phyloP scores from a whole-genome alignment of 2,888 invertebrate genomes.

The Fabriciana adippe region DNA sequence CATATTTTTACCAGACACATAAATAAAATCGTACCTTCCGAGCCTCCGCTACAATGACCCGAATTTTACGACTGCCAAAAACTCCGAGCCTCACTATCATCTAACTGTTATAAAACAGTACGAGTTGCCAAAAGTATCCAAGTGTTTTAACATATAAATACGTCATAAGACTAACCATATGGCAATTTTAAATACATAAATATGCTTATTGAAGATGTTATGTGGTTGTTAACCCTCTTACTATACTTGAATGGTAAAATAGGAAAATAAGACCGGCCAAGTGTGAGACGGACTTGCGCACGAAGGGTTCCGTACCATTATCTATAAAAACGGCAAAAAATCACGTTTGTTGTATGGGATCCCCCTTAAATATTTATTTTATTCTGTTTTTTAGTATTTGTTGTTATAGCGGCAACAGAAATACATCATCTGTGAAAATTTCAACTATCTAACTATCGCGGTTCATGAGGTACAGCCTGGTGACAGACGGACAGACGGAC shows the following conservation, averaged over 20 bases:
- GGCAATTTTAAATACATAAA: background rate
- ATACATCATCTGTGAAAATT: too few species aligned
- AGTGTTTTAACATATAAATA: slow-evolving; percentile 3
- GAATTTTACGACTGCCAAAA: slow-evolving; percentile 12
- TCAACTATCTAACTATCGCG: too few species aligned
- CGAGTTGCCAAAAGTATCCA: slow-evolving; percentile 3
- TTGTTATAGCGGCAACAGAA: too few species aligned
- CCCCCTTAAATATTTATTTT: too few species aligned
- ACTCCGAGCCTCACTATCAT: background rate
- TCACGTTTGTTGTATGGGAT: too few species aligned
- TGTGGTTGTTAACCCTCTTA: background rate
- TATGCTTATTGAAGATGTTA: background rate
- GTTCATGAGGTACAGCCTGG: too few species aligned
- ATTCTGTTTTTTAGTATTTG: too few species aligned
- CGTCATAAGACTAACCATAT: background rate
- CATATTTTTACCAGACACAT: slow-evolving; percentile 12
- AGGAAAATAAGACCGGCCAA: too few species aligned
- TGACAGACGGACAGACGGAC: too few species aligned
- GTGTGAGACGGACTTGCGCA: too few species aligned
- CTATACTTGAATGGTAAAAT: background rate
- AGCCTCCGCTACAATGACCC: slow-evolving; percentile 11
- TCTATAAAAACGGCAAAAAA: too few species aligned
- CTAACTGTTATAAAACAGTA: slow-evolving; percentile 2
- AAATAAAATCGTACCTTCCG: slow-evolving; percentile 7
- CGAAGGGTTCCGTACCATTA: too few species aligned